Percentiles rank a stretch among this genome's conserved stretches.
Evolutionary conservation across 2,113 vertebrate species (phyloP).

Genomic region (Dendropsophus ebraccatus): DNA sequence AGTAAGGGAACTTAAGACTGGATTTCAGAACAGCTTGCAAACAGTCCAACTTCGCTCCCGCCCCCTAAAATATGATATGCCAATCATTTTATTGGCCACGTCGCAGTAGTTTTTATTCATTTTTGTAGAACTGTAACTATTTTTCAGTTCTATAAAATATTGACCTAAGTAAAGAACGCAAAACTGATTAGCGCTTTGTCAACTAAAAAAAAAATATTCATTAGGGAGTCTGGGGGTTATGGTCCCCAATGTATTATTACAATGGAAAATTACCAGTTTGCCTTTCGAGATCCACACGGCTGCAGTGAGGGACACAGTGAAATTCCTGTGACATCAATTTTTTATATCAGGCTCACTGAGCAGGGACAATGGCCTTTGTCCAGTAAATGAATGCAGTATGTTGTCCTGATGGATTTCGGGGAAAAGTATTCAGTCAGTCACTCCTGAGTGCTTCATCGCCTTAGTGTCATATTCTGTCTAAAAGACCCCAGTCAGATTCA

Average conservation of each 20-base stretch:
- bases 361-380: slow-evolving; percentile 53
- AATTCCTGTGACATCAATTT: slow-evolving; percentile 25
- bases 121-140: too few relatives aligned
- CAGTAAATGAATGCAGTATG: slow-evolving; percentile 48
- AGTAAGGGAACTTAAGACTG: too few relatives aligned
- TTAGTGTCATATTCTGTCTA: background rate
- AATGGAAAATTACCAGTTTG: background rate
- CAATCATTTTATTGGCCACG: too few relatives aligned
- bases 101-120: too few relatives aligned
- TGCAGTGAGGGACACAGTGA: background rate
- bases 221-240: background rate
- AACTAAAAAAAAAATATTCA: background rate
- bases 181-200: too few relatives aligned
- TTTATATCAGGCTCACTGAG: slow-evolving; percentile 45
- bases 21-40: too few relatives aligned
- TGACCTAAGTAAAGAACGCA: too few relatives aligned
- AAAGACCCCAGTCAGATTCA: background rate
- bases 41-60: too few relatives aligned
- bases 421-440: slow-evolving; percentile 13
- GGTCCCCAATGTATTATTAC: background rate
- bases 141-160: too few relatives aligned
- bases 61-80: too few relatives aligned
- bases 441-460: background rate
- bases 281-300: background rate
- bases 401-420: slow-evolving; percentile 30